These are phyloP conservation scores for Semnopithecus entellus DNA, from an alignment of 2,113 vertebrate genomes.

Conservation along the genomic window DNA sequence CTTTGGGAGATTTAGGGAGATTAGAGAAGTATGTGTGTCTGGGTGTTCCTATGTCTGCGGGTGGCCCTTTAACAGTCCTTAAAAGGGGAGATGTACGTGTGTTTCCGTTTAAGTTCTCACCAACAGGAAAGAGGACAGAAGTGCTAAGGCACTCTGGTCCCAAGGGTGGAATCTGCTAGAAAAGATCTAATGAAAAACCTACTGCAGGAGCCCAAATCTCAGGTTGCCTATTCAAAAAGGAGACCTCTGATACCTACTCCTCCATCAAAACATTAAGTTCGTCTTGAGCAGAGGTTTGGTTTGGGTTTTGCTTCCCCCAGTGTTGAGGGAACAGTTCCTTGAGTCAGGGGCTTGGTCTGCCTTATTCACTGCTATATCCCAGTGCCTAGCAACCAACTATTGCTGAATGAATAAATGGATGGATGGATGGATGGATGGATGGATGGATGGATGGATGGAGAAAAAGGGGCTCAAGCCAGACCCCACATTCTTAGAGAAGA, in stretches of 20 bases:
- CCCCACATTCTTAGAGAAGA: background rate
- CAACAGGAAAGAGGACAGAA: slow-evolving; percentile 14
- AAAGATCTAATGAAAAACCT: slow-evolving; percentile 10
- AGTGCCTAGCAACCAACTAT: background rate
- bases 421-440: background rate
- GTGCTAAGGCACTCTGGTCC: background rate
- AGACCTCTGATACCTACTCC: background rate
- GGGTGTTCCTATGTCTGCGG: slow-evolving; percentile 66
- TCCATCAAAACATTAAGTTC: background rate
- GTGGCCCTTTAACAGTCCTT: slow-evolving; percentile 64
- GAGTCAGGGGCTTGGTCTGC: background rate
- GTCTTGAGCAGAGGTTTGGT: background rate
- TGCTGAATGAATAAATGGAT: background rate
- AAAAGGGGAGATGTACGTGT: background rate
- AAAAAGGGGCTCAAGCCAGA: background rate
- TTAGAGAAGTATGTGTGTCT: slow-evolving; percentile 70
- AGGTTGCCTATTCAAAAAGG: background rate
- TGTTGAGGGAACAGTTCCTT: background rate
- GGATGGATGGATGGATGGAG: background rate
- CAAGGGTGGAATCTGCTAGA: background rate
- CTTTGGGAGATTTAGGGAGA: slow-evolving; percentile 63
- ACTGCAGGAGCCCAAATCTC: background rate
- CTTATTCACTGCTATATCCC: background rate
- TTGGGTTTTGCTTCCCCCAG: background rate
- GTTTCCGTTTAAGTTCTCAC: slow-evolving; percentile 54